Conservation (phyloP, 1,140 invertebrate genomes). For the Brachystomella parvula region DNA sequence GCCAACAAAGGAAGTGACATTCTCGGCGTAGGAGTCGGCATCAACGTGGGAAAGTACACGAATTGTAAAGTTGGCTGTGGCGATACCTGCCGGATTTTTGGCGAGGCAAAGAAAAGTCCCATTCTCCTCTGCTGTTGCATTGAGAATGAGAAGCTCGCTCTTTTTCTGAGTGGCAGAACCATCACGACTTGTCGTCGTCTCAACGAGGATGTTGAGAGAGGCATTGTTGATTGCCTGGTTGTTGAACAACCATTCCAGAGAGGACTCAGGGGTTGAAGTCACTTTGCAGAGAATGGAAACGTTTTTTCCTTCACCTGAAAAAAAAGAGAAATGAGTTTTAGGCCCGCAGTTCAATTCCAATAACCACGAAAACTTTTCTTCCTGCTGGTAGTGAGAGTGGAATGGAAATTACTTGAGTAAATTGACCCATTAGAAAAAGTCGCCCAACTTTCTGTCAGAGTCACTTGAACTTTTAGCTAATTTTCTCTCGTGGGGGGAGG, state of each 20-base stretch:
- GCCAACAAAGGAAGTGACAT: conserved; percentile 53
- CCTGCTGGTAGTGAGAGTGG: too few relatives aligned
- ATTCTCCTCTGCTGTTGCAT: conserved; percentile 63
- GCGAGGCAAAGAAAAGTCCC: conserved; percentile 72
- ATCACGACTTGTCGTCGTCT: conserved; percentile 47
- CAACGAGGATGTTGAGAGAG: conserved; percentile 38
- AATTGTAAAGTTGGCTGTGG: conserved; percentile 67
- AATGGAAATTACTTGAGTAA: neutral
- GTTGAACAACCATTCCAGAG: conserved; percentile 70
- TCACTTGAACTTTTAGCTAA: neutral
- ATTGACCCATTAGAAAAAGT: neutral
- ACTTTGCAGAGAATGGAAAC: conserved; percentile 68
- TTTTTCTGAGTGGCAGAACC: conserved; percentile 58
- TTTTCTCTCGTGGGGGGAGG: too few relatives aligned
- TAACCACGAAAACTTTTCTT: neutral
- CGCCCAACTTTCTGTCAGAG: neutral
- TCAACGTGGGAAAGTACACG: conserved; percentile 62
- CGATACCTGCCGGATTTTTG: conserved; percentile 68
- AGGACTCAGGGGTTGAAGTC: conserved; percentile 65
- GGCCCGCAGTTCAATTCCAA: neutral
- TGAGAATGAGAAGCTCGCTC: conserved; percentile 65
- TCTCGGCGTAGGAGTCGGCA: conserved; percentile 41
- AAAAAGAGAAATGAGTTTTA: conserved; percentile 6
- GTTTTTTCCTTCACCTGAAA: conserved; percentile 58
- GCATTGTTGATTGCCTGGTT: conserved; percentile 43